A percentile compares a stretch with the other conserved stretches of the same genome.
Conservation (phyloP, 2,888 invertebrate genomes). For the Tribolium freemani region DNA sequence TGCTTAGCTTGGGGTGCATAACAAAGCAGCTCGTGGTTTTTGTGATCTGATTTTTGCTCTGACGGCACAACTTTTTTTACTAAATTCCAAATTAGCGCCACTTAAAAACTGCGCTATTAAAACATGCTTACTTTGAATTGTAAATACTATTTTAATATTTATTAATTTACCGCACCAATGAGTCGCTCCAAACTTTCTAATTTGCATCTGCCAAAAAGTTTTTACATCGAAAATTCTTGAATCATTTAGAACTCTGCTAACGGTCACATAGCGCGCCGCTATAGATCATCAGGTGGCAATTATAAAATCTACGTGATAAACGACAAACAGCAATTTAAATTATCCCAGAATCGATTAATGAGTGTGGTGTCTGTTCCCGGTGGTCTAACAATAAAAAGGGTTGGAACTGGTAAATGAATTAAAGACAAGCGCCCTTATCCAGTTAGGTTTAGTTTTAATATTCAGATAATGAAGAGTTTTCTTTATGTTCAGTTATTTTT, state of each 20-base stretch:
- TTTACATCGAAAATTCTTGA: not conserved
- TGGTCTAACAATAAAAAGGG: slow-evolving; percentile 7
- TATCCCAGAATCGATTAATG: slow-evolving; percentile 36
- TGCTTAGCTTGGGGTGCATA: slow-evolving; percentile 67
- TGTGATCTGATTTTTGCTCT: slow-evolving; percentile 64
- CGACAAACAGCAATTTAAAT: slow-evolving; percentile 42
- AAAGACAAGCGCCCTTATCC: slow-evolving; percentile 30
- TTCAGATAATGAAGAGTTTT: slow-evolving; percentile 46
- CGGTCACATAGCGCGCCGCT: slow-evolving; percentile 42
- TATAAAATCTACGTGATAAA: slow-evolving; percentile 43
- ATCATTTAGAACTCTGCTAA: no score
- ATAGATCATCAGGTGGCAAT: slow-evolving; percentile 48
- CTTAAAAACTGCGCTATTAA: slow-evolving; percentile 59
- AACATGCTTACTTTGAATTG: slow-evolving; percentile 64
- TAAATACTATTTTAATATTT: slow-evolving; percentile 62
- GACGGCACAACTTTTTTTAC: slow-evolving; percentile 33
- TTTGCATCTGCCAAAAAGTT: slow-evolving; percentile 49
- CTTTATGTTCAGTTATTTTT: slow-evolving; percentile 47
- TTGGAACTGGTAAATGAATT: slow-evolving; percentile 19
- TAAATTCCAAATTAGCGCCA: slow-evolving; percentile 16
- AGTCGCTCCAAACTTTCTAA: slow-evolving; percentile 47
- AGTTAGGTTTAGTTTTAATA: slow-evolving; percentile 41
- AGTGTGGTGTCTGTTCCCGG: slow-evolving; percentile 23
- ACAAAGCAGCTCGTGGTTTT: slow-evolving; percentile 66
- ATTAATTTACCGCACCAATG: slow-evolving; percentile 57